Percentiles rank a stretch among this genome's conserved stretches.
phyloP scores from a whole-genome alignment of 2,888 invertebrate species.

The Macropis europaea region DNA sequence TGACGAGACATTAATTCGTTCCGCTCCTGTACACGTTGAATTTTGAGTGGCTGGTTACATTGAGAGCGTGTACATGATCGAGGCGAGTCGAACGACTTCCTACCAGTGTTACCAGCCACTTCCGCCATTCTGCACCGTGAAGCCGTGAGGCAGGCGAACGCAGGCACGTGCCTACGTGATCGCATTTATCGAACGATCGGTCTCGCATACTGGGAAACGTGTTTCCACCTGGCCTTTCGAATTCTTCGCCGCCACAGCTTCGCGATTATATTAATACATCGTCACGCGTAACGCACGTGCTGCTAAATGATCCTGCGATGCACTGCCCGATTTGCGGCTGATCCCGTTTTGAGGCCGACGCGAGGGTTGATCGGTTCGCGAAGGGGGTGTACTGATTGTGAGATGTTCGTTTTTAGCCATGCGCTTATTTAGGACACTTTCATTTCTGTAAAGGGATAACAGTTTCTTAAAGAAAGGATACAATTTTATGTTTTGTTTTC shows the following conservation, averaged over 20 bases:
- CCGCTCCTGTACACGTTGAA: slow-evolving; percentile 22
- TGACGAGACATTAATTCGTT: slow-evolving; percentile 38
- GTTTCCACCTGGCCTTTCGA: slow-evolving; percentile 6
- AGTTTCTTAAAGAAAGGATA: too few relatives aligned
- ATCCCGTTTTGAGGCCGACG: too few relatives aligned
- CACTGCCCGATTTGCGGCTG: too few relatives aligned
- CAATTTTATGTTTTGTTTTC: too few relatives aligned
- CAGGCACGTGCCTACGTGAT: slow-evolving; percentile 38
- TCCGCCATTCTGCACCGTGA: slow-evolving; percentile 48
- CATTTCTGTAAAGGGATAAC: too few relatives aligned
- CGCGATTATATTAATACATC: not conserved
- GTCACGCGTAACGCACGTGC: not conserved
- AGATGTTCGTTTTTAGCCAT: too few relatives aligned
- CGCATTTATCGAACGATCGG: slow-evolving; percentile 34
- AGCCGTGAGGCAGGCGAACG: slow-evolving; percentile 29
- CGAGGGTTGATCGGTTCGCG: too few relatives aligned
- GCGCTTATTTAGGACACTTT: too few relatives aligned
- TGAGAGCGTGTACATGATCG: slow-evolving; percentile 38
- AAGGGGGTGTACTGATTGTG: too few relatives aligned
- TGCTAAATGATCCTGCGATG: not conserved
- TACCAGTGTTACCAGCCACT: slow-evolving; percentile 32
- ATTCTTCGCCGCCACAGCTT: not conserved
- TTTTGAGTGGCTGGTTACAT: slow-evolving; percentile 32
- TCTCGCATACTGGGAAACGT: slow-evolving; percentile 13
- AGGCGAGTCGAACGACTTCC: slow-evolving; percentile 34